Conservation (phyloP, 2,113 vertebrate species). For the Isurus oxyrinchus region DNA sequence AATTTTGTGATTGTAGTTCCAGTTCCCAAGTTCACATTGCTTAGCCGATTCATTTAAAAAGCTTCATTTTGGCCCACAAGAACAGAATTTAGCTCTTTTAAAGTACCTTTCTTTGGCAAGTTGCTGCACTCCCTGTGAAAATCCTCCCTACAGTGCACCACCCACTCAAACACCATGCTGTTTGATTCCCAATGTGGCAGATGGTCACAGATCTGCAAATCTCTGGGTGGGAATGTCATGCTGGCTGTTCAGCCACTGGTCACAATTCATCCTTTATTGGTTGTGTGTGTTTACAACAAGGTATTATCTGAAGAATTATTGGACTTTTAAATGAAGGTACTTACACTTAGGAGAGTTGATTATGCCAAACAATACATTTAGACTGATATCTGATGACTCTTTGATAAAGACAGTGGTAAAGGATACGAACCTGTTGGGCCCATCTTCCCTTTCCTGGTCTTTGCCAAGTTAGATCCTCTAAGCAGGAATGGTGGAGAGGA, state of each 20-base stretch:
- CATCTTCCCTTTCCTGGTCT: neutral
- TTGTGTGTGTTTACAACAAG: neutral
- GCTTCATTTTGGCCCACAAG: neutral
- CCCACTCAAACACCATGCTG: neutral
- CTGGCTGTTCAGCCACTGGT: neutral
- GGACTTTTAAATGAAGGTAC: neutral
- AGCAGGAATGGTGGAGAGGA: neutral
- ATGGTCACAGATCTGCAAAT: neutral
- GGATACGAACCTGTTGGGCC: too few species aligned
- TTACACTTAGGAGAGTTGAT: neutral
- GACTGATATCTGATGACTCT: neutral
- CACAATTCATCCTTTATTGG: neutral
- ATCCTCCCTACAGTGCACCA: neutral
- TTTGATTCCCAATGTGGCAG: too few species aligned
- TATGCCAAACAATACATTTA: neutral
- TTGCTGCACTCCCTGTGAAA: neutral
- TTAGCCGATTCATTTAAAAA: neutral
- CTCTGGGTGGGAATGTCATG: neutral
- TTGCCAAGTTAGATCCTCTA: neutral
- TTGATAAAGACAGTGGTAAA: neutral
- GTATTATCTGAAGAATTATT: neutral
- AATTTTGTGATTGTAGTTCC: neutral
- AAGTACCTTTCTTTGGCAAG: neutral
- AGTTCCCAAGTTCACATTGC: neutral
- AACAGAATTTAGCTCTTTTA: neutral